A percentile compares a stretch with the other conserved stretches of the same genome.
Conservation (phyloP, 2,797 vertebrate genomes). For the Anisognathus igniventris region DNA sequence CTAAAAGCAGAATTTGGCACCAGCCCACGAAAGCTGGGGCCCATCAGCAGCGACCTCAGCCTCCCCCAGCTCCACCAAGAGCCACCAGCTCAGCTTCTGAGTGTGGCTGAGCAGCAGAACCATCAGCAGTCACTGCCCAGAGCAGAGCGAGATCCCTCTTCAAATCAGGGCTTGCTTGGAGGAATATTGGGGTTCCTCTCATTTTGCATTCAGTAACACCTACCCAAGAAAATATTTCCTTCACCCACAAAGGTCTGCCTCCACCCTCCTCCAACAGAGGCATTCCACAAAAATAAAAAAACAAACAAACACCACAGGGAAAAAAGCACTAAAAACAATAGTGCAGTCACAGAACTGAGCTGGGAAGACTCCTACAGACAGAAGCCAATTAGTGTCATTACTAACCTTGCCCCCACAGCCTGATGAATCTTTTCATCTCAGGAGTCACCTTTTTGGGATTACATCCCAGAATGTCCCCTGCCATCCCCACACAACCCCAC, state of each 20-base stretch:
- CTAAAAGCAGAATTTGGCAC: neutral
- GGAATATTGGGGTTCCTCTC: fast-evolving
- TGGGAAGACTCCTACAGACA: neutral
- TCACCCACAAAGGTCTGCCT: neutral
- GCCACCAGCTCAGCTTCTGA: neutral
- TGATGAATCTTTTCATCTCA: neutral
- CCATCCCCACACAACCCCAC: neutral
- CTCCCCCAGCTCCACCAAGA: neutral
- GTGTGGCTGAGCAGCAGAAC: fast-evolving
- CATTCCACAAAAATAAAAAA: neutral
- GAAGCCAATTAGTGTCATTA: neutral
- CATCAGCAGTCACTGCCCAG: neutral
- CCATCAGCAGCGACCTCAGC: fast-evolving
- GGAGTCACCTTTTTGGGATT: neutral
- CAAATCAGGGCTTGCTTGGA: fast-evolving
- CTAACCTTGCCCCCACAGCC: neutral
- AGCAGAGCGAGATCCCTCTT: neutral
- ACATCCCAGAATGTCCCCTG: fast-evolving
- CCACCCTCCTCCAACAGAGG: fast-evolving
- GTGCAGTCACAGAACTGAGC: neutral
- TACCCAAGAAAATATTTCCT: neutral
- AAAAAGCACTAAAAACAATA: neutral
- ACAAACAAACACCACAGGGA: no score
- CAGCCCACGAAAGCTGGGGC: fast-evolving
- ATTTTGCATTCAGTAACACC: neutral